Percentiles rank a stretch among this genome's conserved stretches.
These are phyloP conservation scores for Danio kyathit DNA, from an alignment of 2,797 vertebrate species.

Conservation along the genomic window DNA sequence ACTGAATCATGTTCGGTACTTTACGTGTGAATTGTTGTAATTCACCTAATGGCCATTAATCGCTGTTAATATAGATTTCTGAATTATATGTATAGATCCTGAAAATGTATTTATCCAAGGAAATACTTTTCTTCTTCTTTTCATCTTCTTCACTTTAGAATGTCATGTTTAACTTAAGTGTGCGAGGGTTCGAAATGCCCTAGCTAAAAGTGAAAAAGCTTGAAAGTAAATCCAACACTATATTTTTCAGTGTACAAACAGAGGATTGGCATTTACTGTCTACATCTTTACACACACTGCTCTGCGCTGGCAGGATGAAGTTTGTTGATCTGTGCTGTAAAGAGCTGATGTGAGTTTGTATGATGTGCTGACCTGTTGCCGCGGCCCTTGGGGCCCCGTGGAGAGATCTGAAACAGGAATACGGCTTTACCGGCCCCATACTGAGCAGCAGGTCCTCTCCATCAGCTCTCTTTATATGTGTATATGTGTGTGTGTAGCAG, in stretches of 20 bases:
- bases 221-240: not conserved
- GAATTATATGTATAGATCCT: no score
- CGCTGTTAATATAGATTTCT: no score
- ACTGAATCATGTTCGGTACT: no score
- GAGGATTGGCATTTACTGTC: slow-evolving; percentile 25
- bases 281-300: not conserved
- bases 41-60: no score
- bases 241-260: not conserved
- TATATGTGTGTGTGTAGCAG: slow-evolving; percentile 43
- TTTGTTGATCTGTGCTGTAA: slow-evolving; percentile 76
- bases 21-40: no score
- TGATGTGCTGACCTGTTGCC: slow-evolving; percentile 72
- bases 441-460: slow-evolving; percentile 33
- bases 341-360: slow-evolving; percentile 65
- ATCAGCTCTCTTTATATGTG: slow-evolving; percentile 51
- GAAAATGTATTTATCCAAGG: no score
- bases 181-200: no score
- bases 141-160: no score
- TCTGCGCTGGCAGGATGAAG: not conserved
- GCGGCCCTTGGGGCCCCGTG: slow-evolving; percentile 28
- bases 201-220: no score
- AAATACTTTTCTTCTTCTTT: no score
- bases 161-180: no score
- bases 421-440: slow-evolving; percentile 37
- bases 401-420: slow-evolving; percentile 51